Base-by-base conservation (phyloP, 1,140 invertebrate genomes). In the Magallana gigas region DNA sequence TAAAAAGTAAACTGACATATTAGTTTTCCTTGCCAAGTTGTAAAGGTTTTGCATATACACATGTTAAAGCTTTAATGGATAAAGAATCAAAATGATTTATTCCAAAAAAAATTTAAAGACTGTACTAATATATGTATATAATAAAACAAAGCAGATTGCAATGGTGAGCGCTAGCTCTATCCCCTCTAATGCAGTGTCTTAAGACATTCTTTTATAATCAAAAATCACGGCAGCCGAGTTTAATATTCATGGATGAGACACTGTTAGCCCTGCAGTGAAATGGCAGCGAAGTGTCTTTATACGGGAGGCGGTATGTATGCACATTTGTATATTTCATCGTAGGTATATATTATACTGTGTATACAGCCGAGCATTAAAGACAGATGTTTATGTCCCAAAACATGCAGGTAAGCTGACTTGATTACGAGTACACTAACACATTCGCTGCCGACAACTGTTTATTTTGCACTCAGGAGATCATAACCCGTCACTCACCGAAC, bases 361-460 rank as follows among this genome's bases (percentile, higher is more conserved):
- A 68, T 68, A 68, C 64, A 68, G n/a, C 64, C n/a, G 8, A 71
- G 18, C 18, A 71, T 29, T 11, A 71, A 29, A 29, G 8, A 29
- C 68, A 29, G 68, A 71, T 71, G 18, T 71, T 36, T 23, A 71
- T 71, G 68, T 71, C 68, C 23, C 36, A 29, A 71, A 29, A 71
- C 68, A 71, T 71, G 68, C 68, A 71, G 68, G 36, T 71, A 29
- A 71, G 23, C 12, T 23, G 68, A 71, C 68, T 71, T 71, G 36
- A 71, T 71, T 11, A 71, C 68, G 18, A 71, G 68, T 71, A 9
- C 36, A 71, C 36, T 71, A 71, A 71, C 68, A 71, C 68, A 71
- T 71, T 71, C 68, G 36, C 8, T 71, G 68, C 18, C 18, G 36
- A 71, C 23, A 11, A 18, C 12, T 71, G 68, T 71, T 71, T 29